Percentiles rank a stretch among this genome's conserved stretches.
phyloP scores from a whole-genome alignment of 64 coral and sea anemone genomes.

The Acropora tenuis region DNA sequence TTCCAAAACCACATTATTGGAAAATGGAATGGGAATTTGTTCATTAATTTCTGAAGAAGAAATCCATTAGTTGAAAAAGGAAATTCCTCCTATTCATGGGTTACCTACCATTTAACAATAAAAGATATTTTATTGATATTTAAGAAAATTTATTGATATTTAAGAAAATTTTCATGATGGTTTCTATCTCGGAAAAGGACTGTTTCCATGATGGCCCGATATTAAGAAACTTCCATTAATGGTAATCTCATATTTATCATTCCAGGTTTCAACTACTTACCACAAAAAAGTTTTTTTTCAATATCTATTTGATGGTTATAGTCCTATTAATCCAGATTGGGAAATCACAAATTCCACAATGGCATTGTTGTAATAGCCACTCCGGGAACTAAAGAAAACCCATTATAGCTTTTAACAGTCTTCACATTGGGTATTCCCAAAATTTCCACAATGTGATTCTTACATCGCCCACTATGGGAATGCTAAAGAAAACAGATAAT shows the following conservation, averaged over 20 bases:
- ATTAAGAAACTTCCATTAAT: neutral
- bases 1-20: constrained; percentile 35
- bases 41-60: neutral
- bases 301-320: neutral
- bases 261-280: neutral
- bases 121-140: neutral
- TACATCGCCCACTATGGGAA: too few relatives aligned
- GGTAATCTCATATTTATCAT: constrained; percentile 14
- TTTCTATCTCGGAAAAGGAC: too few relatives aligned
- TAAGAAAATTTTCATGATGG: neutral
- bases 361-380: neutral
- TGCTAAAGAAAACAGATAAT: too few relatives aligned
- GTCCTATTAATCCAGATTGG: neutral
- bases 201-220: too few relatives aligned
- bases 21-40: constrained; percentile 16
- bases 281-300: constrained; percentile 2
- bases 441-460: neutral
- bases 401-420: neutral
- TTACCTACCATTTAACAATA: neutral
- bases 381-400: neutral
- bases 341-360: constrained; percentile 21
- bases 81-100: constrained; percentile 26
- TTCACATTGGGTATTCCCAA: neutral
- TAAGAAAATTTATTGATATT: neutral
- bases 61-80: constrained; percentile 18